These are phyloP conservation scores for Stichodactyla mertensii DNA, from an alignment of 64 coral and sea anemone species.

Conservation along the genomic window DNA sequence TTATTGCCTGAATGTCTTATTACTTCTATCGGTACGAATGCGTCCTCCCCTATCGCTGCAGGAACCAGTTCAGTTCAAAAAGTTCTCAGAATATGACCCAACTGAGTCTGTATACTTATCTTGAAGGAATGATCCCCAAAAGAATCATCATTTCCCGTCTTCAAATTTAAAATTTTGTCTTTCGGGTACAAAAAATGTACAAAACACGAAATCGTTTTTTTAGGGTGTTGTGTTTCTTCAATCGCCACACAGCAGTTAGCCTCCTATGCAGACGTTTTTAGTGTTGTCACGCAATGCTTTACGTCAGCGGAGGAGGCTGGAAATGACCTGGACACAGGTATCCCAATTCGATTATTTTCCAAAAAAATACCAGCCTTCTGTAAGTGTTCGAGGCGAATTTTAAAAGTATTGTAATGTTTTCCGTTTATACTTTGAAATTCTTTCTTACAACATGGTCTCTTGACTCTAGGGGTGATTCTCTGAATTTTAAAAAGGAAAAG, in stretches of 20 bases:
- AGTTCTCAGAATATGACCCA: not conserved
- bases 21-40: not conserved
- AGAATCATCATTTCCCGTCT: not conserved
- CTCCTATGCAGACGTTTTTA: not conserved
- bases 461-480: no score
- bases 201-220: not conserved
- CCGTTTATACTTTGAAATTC: no score
- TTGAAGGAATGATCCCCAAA: not conserved
- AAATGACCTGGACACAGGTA: no score
- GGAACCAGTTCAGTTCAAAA: not conserved
- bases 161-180: not conserved
- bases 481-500: no score
- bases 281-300: no score
- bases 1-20: not conserved
- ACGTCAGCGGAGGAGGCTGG: no score
- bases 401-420: no score
- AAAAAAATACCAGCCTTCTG: no score
- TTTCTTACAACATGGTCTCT: no score
- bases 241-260: not conserved
- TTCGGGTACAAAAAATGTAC: not conserved
- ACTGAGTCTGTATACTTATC: not conserved
- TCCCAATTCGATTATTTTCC: no score
- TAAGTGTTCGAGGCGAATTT: no score
- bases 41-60: not conserved
- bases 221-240: not conserved